Evolutionary conservation across 2,888 invertebrate species (phyloP).

Genomic region (Nephrotoma guestfalica): DNA sequence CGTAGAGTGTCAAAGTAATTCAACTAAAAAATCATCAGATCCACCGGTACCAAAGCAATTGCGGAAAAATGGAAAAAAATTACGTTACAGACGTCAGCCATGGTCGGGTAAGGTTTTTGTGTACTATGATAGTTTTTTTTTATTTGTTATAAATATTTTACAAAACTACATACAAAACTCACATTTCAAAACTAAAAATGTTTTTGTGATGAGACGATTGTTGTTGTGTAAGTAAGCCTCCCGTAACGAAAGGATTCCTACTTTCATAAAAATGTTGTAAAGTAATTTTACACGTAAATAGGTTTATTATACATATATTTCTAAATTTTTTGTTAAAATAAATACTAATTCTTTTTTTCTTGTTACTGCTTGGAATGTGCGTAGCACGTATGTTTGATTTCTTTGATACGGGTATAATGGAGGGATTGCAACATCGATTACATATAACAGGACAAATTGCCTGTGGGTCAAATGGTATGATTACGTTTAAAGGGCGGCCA

Average conservation of each 20-base stretch:
- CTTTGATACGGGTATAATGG: conserved; percentile 87
- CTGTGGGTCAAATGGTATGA: conserved; percentile 47
- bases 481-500: conserved; percentile 55
- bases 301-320: neutral
- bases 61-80: conserved; percentile 74
- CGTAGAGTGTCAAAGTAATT: conserved; percentile 36
- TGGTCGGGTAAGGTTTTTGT: conserved; percentile 59
- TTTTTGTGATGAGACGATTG: conserved; percentile 2
- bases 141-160: conserved; percentile 3
- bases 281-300: neutral
- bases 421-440: conserved; percentile 72
- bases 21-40: conserved; percentile 55
- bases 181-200: neutral
- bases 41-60: conserved; percentile 64
- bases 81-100: conserved; percentile 73
- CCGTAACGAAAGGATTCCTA: neutral
- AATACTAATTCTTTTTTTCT: neutral
- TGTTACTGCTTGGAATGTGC: no score
- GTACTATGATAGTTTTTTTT: conserved; percentile 9
- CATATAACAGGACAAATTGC: conserved; percentile 47
- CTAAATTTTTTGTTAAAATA: neutral
- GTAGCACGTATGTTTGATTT: conserved; percentile 87
- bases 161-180: neutral
- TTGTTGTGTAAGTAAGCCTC: neutral
- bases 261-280: neutral